A percentile compares a stretch with the other conserved stretches of the same genome.
Conservation (phyloP, 2,888 invertebrate genomes). For the Protodeltote pygarga region DNA sequence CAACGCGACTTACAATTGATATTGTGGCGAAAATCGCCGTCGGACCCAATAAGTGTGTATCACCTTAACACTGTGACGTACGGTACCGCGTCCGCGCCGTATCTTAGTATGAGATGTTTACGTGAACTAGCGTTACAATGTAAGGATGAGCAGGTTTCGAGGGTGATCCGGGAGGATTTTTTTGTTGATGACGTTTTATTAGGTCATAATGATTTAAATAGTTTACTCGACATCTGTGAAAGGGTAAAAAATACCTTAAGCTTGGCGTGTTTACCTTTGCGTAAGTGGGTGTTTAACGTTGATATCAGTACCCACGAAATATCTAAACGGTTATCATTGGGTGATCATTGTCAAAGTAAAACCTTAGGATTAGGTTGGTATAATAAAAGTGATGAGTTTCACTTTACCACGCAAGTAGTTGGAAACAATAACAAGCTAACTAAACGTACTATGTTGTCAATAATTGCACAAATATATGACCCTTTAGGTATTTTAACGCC, state of each 20-base stretch:
- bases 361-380: slow-evolving; percentile 9
- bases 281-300: not conserved
- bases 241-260: not conserved
- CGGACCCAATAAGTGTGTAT: not conserved
- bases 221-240: slow-evolving; percentile 3
- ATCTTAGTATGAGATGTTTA: slow-evolving; percentile 11
- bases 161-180: slow-evolving; percentile 16
- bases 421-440: not conserved
- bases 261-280: slow-evolving; percentile 1
- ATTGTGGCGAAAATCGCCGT: slow-evolving; percentile 27
- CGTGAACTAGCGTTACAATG: slow-evolving; percentile 8
- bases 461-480: slow-evolving; percentile 10
- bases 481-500: slow-evolving; percentile 11
- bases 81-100: slow-evolving; percentile 13
- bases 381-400: not conserved
- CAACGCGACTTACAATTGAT: slow-evolving; percentile 31
- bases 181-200: slow-evolving; percentile 23
- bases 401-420: slow-evolving; percentile 2
- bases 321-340: not conserved
- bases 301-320: not conserved
- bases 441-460: slow-evolving; percentile 28
- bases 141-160: not conserved
- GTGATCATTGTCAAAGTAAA: slow-evolving; percentile 6
- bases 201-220: slow-evolving; percentile 2
- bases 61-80: slow-evolving; percentile 6